These are phyloP conservation scores for Pachyseris speciosa DNA, from an alignment of 64 coral and sea anemone genomes.

Conservation along the genomic window DNA sequence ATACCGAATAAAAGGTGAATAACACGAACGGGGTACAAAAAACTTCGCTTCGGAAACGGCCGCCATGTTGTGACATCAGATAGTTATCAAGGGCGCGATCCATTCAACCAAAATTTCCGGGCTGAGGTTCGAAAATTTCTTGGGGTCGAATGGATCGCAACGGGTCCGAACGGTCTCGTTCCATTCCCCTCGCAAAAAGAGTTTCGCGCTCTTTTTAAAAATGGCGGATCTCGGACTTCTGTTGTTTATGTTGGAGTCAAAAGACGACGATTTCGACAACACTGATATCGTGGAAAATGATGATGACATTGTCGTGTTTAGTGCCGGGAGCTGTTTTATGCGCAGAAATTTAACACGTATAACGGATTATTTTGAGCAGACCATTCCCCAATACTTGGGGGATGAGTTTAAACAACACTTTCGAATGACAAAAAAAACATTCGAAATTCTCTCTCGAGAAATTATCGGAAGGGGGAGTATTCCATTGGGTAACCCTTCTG, in stretches of 20 bases:
- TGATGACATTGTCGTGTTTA: too few species aligned
- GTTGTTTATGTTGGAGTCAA: background rate
- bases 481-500: slow-evolving; percentile 8
- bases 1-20: too few species aligned
- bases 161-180: background rate
- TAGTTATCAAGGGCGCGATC: background rate
- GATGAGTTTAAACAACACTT: background rate
- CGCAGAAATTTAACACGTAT: too few species aligned
- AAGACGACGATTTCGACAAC: background rate
- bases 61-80: too few species aligned
- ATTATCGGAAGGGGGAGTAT: too few species aligned
- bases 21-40: too few species aligned
- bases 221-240: background rate
- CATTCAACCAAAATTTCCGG: background rate
- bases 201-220: background rate
- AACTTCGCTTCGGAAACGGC: too few species aligned
- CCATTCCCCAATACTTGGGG: background rate
- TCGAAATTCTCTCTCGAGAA: background rate
- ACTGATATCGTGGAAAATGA: too few species aligned
- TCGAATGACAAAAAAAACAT: background rate
- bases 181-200: background rate
- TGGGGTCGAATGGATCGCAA: background rate
- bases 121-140: background rate
- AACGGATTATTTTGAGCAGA: background rate
- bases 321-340: background rate